Conservation (phyloP, 2,888 invertebrate species). For the Drosophila hamatofila region DNA sequence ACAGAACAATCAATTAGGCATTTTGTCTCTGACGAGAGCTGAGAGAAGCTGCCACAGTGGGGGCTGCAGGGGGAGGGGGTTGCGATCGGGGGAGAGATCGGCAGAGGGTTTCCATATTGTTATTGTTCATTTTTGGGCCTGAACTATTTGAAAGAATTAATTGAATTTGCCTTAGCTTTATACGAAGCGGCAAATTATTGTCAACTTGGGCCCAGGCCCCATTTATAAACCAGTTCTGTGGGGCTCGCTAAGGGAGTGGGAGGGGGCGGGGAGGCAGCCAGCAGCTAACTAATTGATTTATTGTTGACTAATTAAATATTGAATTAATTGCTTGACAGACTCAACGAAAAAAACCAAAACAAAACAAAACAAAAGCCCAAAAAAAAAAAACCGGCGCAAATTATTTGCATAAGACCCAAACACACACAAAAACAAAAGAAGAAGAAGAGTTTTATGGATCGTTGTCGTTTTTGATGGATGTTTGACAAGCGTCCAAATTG, state of each 20-base stretch:
- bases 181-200: slow-evolving; percentile 58
- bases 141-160: slow-evolving; percentile 68
- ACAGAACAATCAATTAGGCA: slow-evolving; percentile 75
- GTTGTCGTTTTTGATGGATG: slow-evolving; percentile 64
- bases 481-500: slow-evolving; percentile 68
- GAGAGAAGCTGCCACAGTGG: slow-evolving; percentile 31
- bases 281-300: slow-evolving; percentile 76
- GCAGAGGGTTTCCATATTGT: slow-evolving; percentile 18
- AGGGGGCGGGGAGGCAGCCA: slow-evolving; percentile 1
- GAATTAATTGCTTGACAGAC: slow-evolving; percentile 71
- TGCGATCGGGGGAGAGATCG: not conserved
- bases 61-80: not conserved
- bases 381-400: slow-evolving; percentile 46
- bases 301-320: slow-evolving; percentile 79
- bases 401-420: slow-evolving; percentile 67
- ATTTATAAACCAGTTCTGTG: slow-evolving; percentile 71
- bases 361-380: slow-evolving; percentile 11
- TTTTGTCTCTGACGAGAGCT: slow-evolving; percentile 47
- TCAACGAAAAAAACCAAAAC: slow-evolving; percentile 12
- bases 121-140: slow-evolving; percentile 55
- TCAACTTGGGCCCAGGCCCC: slow-evolving; percentile 58
- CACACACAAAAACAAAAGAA: slow-evolving; percentile 10
- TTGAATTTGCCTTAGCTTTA: slow-evolving; percentile 71
- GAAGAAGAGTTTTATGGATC: slow-evolving; percentile 30
- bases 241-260: slow-evolving; percentile 1